Percentiles rank a stretch among this genome's conserved stretches.
phyloP scores from a whole-genome alignment of 2,888 invertebrate genomes.

The Cheilosia impressa region DNA sequence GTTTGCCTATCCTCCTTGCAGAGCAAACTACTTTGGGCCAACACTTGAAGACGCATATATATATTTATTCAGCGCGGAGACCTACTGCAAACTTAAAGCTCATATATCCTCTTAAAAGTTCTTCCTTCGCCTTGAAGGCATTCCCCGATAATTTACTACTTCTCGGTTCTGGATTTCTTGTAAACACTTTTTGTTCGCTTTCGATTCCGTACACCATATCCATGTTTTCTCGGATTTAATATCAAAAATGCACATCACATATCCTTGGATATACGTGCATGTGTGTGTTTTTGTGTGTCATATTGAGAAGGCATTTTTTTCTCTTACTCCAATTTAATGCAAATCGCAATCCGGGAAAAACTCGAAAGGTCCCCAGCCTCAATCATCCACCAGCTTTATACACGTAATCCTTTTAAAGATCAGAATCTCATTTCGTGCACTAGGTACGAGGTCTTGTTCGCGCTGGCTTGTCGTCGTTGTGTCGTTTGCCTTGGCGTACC shows the following conservation, averaged over 20 bases:
- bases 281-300: constrained; percentile 8
- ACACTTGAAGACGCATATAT: constrained; percentile 1
- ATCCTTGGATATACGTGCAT: neutral
- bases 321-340: constrained; percentile 29
- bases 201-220: constrained; percentile 9
- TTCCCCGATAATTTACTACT: constrained; percentile 50
- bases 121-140: constrained; percentile 21
- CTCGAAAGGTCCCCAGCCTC: constrained; percentile 41
- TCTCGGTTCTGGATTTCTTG: constrained; percentile 28
- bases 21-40: neutral
- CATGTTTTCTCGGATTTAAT: constrained; percentile 45
- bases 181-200: neutral
- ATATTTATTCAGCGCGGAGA: neutral
- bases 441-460: constrained; percentile 10
- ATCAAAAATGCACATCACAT: constrained; percentile 50
- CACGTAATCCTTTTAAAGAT: constrained; percentile 41
- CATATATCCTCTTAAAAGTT: constrained; percentile 29
- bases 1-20: neutral
- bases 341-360: constrained; percentile 31
- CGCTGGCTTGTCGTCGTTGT: constrained; percentile 25
- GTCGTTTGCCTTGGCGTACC: constrained; percentile 33
- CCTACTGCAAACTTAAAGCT: neutral
- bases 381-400: neutral
- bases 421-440: constrained; percentile 29
- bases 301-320: constrained; percentile 10